Base-by-base conservation (phyloP, 2,888 invertebrate species). In the Aleiodes alternator region DNA sequence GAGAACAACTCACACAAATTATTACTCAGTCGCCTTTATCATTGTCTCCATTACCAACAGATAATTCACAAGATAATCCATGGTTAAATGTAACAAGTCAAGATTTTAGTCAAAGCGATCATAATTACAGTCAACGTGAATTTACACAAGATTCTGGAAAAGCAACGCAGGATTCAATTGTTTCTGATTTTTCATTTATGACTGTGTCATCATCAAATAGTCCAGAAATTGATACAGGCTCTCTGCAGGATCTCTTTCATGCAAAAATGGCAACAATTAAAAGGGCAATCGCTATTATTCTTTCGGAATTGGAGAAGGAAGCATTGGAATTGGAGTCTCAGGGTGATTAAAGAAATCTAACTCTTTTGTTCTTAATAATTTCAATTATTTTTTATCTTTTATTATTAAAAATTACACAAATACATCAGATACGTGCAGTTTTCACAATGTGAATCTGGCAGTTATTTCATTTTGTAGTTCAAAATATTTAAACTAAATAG, bases 141-240 rank as follows among this genome's bases (percentile, higher is more conserved):
- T 9, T 74, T 51, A 72, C 73, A 31, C 14, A 71, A 3, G 48
- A 76, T 71, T 77, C 76, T 34, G 76, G 78, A 38, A 31, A 59
- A 61, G 29, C 64, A 23, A 43, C 64, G 12, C 38, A 48, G 12
- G 43, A 64, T 48, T 4, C 48, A 23, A 16, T 64, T 11, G 23
- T 7, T 48, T 64, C 64, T 4, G 16, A 14, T 11, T 29, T 9
- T 11, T 64, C 64, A 11, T 64, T 64, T 23, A 11, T 64, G 43
- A 9, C 43, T 43, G 9, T 43, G 11, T 43, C 43, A 43, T 9
- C 43, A 9, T 64, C 64, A 11, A 64, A 9, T 3, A 23, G 16
- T 23, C 4, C 38, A 64, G 48, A 64, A 43, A n/a, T 23, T 7
- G 7, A 7, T 11, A 16, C 9, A 9, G 43, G 43, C 43, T 1